Evolutionary conservation across 30 jellyfish, hydroid and myxozoan genomes (phyloP).

Genomic region (Aurelia sp.): DNA sequence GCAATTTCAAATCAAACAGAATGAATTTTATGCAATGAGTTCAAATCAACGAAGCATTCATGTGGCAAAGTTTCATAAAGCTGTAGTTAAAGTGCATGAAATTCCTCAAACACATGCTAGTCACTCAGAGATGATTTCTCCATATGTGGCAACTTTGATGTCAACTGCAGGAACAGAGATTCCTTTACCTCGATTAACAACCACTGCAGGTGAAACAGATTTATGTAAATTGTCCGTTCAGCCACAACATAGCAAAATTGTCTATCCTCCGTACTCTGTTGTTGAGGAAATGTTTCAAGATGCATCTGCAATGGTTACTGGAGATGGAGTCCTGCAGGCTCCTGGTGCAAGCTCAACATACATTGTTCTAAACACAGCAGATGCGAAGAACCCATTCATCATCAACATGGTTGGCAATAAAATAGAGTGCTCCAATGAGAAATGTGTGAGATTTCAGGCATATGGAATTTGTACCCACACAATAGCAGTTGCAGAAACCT

Average conservation of each 20-base stretch:
- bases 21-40: background rate
- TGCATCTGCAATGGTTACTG: slow-evolving; percentile 17
- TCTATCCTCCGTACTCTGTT: background rate
- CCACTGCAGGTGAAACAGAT: background rate
- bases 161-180: too few species aligned
- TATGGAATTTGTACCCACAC: background rate
- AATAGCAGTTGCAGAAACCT: background rate
- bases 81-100: background rate
- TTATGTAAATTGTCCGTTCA: background rate
- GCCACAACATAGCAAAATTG: slow-evolving; percentile 11
- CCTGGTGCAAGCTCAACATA: slow-evolving; percentile 10
- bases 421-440: background rate
- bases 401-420: background rate
- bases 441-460: background rate
- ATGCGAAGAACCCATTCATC: background rate
- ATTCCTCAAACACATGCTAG: background rate
- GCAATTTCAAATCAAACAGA: too few species aligned
- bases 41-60: background rate
- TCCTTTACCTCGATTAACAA: background rate
- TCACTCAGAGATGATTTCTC: background rate
- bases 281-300: slow-evolving; percentile 13
- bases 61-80: background rate
- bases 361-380: background rate
- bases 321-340: background rate
- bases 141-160: background rate